Evolutionary conservation across 2,797 vertebrate species (phyloP).

Genomic region (Podargus strigoides): DNA sequence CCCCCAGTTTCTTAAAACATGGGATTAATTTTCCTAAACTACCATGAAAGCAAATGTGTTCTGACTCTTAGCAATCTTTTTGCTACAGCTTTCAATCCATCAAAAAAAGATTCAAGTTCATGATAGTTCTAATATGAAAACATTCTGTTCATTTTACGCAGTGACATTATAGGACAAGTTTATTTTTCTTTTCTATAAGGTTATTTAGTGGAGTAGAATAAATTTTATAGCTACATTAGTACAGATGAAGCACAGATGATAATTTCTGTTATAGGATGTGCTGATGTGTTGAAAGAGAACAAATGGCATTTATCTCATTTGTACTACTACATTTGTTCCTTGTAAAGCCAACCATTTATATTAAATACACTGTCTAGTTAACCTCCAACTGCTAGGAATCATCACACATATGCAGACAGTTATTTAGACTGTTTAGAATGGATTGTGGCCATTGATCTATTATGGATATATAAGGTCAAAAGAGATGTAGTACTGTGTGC

Average conservation of each 20-base stretch:
- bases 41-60: background rate
- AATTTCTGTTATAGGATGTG: background rate
- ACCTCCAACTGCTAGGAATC: background rate
- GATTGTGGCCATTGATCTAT: background rate
- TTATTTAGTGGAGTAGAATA: background rate
- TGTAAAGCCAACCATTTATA: background rate
- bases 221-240: background rate
- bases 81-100: background rate
- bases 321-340: background rate
- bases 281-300: background rate
- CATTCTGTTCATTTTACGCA: background rate
- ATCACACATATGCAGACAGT: background rate
- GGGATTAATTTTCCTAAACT: background rate
- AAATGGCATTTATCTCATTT: background rate
- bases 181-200: background rate
- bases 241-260: background rate
- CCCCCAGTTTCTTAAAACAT: conserved; percentile 5
- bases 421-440: background rate
- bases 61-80: background rate
- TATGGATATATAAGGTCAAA: background rate
- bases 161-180: background rate
- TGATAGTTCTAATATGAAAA: background rate
- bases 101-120: background rate
- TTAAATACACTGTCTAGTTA: background rate
- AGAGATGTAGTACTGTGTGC: background rate